phyloP scores from a whole-genome alignment of 2,113 vertebrate genomes.

The Plotosus lineatus region DNA sequence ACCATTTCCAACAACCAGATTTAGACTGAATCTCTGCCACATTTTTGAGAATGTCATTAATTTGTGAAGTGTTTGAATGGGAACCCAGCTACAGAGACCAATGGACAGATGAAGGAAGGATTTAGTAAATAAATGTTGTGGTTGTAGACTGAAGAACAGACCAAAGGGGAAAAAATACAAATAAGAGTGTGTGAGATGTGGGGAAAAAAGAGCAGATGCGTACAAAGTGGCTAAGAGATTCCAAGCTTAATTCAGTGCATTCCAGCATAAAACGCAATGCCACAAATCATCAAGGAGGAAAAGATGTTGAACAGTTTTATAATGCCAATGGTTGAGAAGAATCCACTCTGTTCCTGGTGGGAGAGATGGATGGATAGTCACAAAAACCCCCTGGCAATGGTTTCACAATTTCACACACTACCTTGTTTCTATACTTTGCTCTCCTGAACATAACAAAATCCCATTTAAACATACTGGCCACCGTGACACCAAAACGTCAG shows the following conservation, averaged over 20 bases:
- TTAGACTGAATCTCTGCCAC: not conserved
- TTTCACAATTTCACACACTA: constrained; percentile 14
- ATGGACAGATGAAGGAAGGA: not conserved
- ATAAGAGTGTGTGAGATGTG: constrained; percentile 3
- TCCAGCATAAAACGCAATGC: constrained; percentile 37
- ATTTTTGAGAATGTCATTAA: not conserved
- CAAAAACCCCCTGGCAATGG: not conserved
- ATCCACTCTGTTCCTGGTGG: constrained; percentile 41
- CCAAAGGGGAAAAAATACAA: not conserved
- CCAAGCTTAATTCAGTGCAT: constrained; percentile 14
- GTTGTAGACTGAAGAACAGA: not conserved
- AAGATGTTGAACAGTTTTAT: constrained; percentile 40
- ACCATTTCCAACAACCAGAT: not conserved
- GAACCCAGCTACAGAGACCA: not conserved
- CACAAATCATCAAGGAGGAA: constrained; percentile 27
- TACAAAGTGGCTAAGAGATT: not conserved
- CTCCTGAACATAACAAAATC: constrained; percentile 33
- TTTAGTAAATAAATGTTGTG: not conserved
- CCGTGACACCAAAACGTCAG: constrained; percentile 48
- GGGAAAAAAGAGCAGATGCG: not conserved
- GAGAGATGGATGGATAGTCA: constrained; percentile 1
- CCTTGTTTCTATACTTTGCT: not conserved
- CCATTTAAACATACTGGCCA: constrained; percentile 52
- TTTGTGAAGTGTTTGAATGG: not conserved
- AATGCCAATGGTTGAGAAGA: constrained; percentile 44